Percentiles rank a stretch among this genome's conserved stretches.
These are phyloP conservation scores for Hoplodrina ambigua DNA, from an alignment of 2,888 invertebrate genomes.

Conservation along the genomic window DNA sequence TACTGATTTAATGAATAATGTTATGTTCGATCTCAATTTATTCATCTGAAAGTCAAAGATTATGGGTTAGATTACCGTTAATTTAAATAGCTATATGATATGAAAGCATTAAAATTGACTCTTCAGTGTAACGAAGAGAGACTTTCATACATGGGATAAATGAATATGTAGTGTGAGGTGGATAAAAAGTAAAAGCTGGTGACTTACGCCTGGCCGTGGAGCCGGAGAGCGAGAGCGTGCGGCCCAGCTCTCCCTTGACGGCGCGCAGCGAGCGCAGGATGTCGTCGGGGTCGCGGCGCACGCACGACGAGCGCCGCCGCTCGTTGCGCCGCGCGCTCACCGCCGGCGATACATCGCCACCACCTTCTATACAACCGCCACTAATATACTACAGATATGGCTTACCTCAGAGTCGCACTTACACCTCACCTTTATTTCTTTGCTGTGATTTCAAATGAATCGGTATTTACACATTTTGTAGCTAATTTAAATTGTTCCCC, in stretches of 20 bases:
- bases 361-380: conserved; percentile 72
- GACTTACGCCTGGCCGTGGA: conserved; percentile 94
- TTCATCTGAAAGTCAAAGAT: conserved; percentile 41
- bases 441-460: conserved; percentile 4
- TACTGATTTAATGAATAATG: conserved; percentile 42
- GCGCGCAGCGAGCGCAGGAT: conserved; percentile 95
- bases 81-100: conserved; percentile 8
- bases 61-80: conserved; percentile 15
- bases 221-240: conserved; percentile 95
- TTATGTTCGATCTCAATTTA: conserved; percentile 35
- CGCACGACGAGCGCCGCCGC: conserved; percentile 95
- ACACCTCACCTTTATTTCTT: background rate
- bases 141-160: conserved; percentile 28
- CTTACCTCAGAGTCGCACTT: conserved; percentile 13
- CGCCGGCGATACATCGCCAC: conserved; percentile 74
- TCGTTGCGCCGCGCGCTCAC: conserved; percentile 86
- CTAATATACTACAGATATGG: conserved; percentile 53
- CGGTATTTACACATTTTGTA: conserved; percentile 5
- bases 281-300: conserved; percentile 95
- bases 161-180: conserved; percentile 27
- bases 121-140: conserved; percentile 14
- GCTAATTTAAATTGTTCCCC: background rate
- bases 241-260: conserved; percentile 95
- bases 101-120: conserved; percentile 12
- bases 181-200: conserved; percentile 3